Conservation (phyloP, 2,797 vertebrate species). For the Mustela erminea region DNA sequence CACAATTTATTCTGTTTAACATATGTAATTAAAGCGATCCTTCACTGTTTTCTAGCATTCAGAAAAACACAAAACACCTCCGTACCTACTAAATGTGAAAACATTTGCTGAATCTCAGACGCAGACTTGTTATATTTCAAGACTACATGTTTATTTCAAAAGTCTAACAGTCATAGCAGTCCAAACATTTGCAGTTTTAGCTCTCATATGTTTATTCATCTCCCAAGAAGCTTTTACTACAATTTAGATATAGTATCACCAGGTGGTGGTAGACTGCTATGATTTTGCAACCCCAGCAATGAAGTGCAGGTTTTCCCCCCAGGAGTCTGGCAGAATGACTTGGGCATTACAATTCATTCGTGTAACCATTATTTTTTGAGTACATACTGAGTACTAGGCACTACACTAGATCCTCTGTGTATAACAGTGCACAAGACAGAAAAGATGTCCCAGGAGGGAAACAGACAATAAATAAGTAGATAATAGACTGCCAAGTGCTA, state of each 20-base stretch:
- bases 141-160: conserved; percentile 60
- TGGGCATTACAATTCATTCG: conserved; percentile 24
- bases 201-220: not conserved
- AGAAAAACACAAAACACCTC: conserved; percentile 74
- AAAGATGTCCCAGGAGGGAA: not conserved
- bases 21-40: conserved; percentile 57
- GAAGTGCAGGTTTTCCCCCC: not conserved
- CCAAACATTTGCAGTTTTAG: conserved; percentile 23
- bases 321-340: conserved; percentile 42
- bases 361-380: not conserved
- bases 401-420: not conserved
- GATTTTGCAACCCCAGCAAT: not conserved
- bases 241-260: conserved; percentile 51
- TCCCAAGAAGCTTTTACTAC: conserved; percentile 37
- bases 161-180: conserved; percentile 1
- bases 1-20: conserved; percentile 64
- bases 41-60: conserved; percentile 64
- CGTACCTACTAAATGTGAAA: conserved; percentile 68
- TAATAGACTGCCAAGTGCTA: not conserved
- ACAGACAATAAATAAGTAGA: not conserved
- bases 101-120: conserved; percentile 61
- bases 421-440: conserved; percentile 5
- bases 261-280: not conserved
- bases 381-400: not conserved
- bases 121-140: not conserved